Conservation (phyloP, 1,140 invertebrate genomes). For the Sminthurides bifidus region DNA sequence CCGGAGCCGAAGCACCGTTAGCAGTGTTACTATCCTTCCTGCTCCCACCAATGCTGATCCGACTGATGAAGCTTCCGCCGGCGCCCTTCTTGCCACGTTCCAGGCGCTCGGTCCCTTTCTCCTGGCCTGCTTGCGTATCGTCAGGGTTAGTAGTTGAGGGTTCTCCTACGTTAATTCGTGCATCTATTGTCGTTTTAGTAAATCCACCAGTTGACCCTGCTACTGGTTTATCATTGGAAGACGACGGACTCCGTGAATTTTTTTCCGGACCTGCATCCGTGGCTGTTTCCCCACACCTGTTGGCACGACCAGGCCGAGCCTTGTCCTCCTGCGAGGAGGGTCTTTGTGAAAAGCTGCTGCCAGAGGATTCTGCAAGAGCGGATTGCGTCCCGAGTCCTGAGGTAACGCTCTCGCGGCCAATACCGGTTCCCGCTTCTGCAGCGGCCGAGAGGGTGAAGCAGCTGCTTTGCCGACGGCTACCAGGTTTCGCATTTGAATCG, state of each 20-base stretch:
- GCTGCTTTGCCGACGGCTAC: no score
- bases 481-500: no score
- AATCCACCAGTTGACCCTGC: constrained; percentile 8
- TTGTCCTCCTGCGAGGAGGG: neutral
- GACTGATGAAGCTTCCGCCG: no score
- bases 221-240: constrained; percentile 23
- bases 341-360: neutral
- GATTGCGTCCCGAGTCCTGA: constrained; percentile 9
- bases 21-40: constrained; percentile 5
- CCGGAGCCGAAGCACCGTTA: neutral
- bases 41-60: neutral
- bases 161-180: constrained; percentile 11
- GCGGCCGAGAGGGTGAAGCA: no score
- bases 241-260: constrained; percentile 17
- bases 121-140: constrained; percentile 2
- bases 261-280: neutral
- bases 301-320: neutral
- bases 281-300: neutral
- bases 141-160: constrained; percentile 5
- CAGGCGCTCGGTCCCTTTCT: constrained; percentile 20
- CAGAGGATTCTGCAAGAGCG: constrained; percentile 1
- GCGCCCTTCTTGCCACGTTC: constrained; percentile 3
- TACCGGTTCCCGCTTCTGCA: neutral
- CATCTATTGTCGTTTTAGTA: constrained; percentile 12
- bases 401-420: constrained; percentile 10